A percentile compares a stretch with the other conserved stretches of the same genome.
phyloP scores from a whole-genome alignment of 1,140 invertebrate genomes.

The Drosophila sproati region DNA sequence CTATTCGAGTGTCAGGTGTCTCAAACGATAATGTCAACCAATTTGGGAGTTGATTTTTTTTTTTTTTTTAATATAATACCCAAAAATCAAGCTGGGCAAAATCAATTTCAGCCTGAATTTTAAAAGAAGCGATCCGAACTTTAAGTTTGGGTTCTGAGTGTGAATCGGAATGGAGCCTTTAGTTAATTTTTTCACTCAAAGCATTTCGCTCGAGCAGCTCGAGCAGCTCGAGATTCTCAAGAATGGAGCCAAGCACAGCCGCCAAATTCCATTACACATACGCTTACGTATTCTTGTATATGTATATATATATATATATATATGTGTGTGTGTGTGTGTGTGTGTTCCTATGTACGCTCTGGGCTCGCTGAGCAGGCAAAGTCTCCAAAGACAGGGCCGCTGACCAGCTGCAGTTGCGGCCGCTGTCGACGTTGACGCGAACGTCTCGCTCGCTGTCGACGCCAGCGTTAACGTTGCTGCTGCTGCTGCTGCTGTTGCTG shows the following conservation, averaged over 20 bases:
- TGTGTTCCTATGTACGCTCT: not conserved
- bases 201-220: slow-evolving; percentile 62
- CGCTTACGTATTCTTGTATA: slow-evolving; percentile 1
- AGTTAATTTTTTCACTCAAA: slow-evolving; percentile 53
- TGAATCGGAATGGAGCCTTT: slow-evolving; percentile 10
- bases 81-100: slow-evolving; percentile 53
- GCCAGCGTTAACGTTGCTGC: not conserved
- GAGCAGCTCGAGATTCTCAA: slow-evolving; percentile 57
- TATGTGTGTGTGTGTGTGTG: not conserved
- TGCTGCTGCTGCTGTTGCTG: not conserved
- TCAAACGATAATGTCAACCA: slow-evolving; percentile 51
- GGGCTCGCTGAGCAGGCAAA: slow-evolving; percentile 42
- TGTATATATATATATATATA: not conserved
- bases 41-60: slow-evolving; percentile 52
- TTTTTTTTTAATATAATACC: slow-evolving; percentile 34
- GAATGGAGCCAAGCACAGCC: slow-evolving; percentile 22
- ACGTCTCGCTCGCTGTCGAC: slow-evolving; percentile 6
- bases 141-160: not conserved
- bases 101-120: slow-evolving; percentile 51
- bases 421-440: not conserved
- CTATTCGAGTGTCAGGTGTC: slow-evolving; percentile 52
- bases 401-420: slow-evolving; percentile 56
- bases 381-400: slow-evolving; percentile 72
- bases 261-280: slow-evolving; percentile 62
- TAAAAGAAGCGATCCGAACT: slow-evolving; percentile 1